Evolutionary conservation across 2,797 vertebrate species (phyloP), one percentile per base, ranked within the genome.

Genomic region (Hafferia zeledoni): DNA sequence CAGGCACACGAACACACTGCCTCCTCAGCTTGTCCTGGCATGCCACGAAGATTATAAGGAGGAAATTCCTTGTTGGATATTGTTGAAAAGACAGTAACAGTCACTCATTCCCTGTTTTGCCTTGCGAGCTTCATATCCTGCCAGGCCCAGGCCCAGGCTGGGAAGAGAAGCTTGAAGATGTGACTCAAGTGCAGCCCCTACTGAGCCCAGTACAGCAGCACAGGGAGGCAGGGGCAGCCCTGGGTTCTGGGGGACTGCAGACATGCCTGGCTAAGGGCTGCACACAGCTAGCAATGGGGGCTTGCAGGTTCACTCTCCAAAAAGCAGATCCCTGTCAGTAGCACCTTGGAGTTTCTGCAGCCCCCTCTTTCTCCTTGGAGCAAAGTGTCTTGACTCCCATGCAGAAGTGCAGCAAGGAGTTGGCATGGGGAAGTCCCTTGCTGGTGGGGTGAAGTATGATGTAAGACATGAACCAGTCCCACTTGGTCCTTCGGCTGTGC

Each of bases 101-200:
- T 44, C 56, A 47, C 7, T 49, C 43, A 64, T 50, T 57, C 47
- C 56, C 41, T 4, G 3, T 35, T 83, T 25, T 18, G 17, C 17
- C 24, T 6, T 69, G 25, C 31, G 55, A 24, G 44, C 59, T 95
- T 72, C 52, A 24, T 7, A 47, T 49, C 72, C 67, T 74, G 44
- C 41, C 57, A 76, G 63, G 50, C 46, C 41, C 57, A 76, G 63
- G 50, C 46, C 13, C n/a, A 78, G 50, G 50, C 55, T 83, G 52
- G 43, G 50, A 87, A 77, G 24, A 71, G 64, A 19, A 85, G 53
- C 71, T n/a, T 47, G 47, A 75, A 80, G 81, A 76, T 3, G 17
- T 8, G 44, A 92, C 91, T 94, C 81, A 72, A 94, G 82, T 53
- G 87, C 94, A 96, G 41, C 79, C 87, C 79, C 91, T 94, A 41